Evolutionary conservation across 92 coral and sea anemone genomes (phyloP).

Genomic region (Zoanthus sociatus): DNA sequence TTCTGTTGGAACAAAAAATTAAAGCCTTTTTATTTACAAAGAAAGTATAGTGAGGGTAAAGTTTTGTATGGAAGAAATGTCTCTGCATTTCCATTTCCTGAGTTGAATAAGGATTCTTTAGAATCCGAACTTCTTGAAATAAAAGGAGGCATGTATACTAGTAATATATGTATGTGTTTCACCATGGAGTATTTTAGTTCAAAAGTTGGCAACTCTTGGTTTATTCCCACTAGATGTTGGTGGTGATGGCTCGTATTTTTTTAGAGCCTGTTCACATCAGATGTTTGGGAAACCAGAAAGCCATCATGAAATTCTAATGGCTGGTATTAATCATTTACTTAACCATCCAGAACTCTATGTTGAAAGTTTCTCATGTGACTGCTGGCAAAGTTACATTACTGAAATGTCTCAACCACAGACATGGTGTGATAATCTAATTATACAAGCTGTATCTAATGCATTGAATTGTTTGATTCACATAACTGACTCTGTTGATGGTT

Average conservation of each 20-base stretch:
- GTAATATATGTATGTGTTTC: slow-evolving; percentile 5
- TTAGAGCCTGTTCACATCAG: slow-evolving; percentile 54
- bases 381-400: slow-evolving; percentile 64
- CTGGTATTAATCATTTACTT: slow-evolving; percentile 40
- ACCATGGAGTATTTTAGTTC: slow-evolving; percentile 39
- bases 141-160: slow-evolving; percentile 37
- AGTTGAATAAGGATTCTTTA: slow-evolving; percentile 45
- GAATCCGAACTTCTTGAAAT: slow-evolving; percentile 43
- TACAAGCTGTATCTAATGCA: slow-evolving; percentile 67
- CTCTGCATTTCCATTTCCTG: slow-evolving; percentile 51
- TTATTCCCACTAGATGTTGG: slow-evolving; percentile 47
- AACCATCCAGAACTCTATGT: slow-evolving; percentile 48
- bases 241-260: slow-evolving; percentile 44
- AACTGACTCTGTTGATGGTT: slow-evolving; percentile 66
- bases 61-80: slow-evolving; percentile 50
- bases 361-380: slow-evolving; percentile 67
- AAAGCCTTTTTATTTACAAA: slow-evolving; percentile 38
- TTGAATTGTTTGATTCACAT: slow-evolving; percentile 59
- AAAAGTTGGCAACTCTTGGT: slow-evolving; percentile 39
- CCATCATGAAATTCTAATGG: slow-evolving; percentile 50
- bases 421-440: slow-evolving; percentile 60
- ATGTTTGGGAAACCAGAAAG: slow-evolving; percentile 50
- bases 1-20: slow-evolving; percentile 28
- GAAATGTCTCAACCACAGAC: slow-evolving; percentile 64
- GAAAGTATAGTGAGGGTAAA: slow-evolving; percentile 32